These are phyloP conservation scores for Crambe crambe DNA, from an alignment of 37 sponge, comb jelly and placozoan genomes.

Conservation along the genomic window DNA sequence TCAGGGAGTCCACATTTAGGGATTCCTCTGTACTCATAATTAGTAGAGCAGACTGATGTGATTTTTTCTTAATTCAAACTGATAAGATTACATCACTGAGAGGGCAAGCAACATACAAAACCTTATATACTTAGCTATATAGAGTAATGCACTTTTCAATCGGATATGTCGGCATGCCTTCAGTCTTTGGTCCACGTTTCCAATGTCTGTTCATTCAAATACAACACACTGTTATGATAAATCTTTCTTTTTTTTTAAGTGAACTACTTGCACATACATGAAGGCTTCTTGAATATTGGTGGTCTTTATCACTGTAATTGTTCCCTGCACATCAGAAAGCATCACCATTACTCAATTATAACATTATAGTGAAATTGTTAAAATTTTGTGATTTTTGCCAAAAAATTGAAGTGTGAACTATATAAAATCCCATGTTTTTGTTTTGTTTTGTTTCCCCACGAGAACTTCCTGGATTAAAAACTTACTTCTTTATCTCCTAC, in stretches of 20 bases:
- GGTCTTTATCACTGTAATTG: constrained; percentile 67
- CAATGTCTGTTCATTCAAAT: constrained; percentile 39
- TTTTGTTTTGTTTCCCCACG: too few species aligned
- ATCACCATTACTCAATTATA: neutral
- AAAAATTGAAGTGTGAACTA: too few species aligned
- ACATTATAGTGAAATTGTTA: neutral
- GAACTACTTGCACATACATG: constrained; percentile 62
- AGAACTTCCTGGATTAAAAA: too few species aligned
- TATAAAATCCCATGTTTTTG: too few species aligned
- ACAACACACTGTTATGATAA: neutral
- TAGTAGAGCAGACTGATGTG: too few species aligned
- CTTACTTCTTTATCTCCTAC: constrained; percentile 82
- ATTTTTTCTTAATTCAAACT: too few species aligned
- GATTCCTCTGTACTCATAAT: too few species aligned
- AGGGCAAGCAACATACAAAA: too few species aligned
- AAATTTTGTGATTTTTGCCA: too few species aligned
- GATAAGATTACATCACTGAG: too few species aligned
- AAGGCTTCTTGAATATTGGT: constrained; percentile 77
- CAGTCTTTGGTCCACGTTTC: constrained; percentile 63
- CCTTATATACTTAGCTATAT: too few species aligned
- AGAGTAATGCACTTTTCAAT: constrained; percentile 54
- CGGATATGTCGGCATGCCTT: constrained; percentile 63
- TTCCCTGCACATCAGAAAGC: constrained; percentile 44
- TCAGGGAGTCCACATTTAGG: too few species aligned
- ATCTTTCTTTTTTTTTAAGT: neutral